phyloP scores from a whole-genome alignment of 2,888 invertebrate genomes.

The Yponomeuta cagnagella region DNA sequence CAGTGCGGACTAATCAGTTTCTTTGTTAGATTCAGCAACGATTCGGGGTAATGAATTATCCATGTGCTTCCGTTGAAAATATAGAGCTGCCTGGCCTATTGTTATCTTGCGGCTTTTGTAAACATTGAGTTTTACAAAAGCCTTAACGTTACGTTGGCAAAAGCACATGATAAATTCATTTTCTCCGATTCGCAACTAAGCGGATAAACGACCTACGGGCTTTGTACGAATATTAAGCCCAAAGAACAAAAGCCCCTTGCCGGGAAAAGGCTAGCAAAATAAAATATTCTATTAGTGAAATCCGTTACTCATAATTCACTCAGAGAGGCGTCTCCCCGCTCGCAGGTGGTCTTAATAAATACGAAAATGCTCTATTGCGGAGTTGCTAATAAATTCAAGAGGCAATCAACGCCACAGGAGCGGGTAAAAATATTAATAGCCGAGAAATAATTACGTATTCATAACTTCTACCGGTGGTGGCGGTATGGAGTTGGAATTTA shows the following conservation, averaged over 20 bases:
- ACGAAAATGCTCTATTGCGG: constrained; percentile 68
- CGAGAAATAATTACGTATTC: constrained; percentile 73
- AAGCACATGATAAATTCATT: not conserved
- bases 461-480: constrained; percentile 57
- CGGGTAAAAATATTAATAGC: constrained; percentile 74
- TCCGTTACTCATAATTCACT: constrained; percentile 67
- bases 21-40: not conserved
- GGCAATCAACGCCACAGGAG: constrained; percentile 73
- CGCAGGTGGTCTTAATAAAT: constrained; percentile 75
- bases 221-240: not conserved
- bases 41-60: too few species aligned
- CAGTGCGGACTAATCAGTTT: not conserved
- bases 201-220: not conserved
- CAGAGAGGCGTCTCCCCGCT: constrained; percentile 49
- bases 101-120: too few species aligned
- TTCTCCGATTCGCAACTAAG: not conserved
- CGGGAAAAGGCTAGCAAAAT: constrained; percentile 49
- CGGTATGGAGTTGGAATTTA: constrained; percentile 21
- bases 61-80: too few species aligned
- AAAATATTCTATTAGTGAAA: constrained; percentile 73
- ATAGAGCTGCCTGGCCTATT: too few species aligned
- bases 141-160: too few species aligned
- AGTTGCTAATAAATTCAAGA: constrained; percentile 75
- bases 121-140: too few species aligned
- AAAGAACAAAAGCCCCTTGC: constrained; percentile 44